These are phyloP conservation scores for Condylura cristata DNA, from an alignment of 2,113 vertebrate genomes.

Conservation along the genomic window DNA sequence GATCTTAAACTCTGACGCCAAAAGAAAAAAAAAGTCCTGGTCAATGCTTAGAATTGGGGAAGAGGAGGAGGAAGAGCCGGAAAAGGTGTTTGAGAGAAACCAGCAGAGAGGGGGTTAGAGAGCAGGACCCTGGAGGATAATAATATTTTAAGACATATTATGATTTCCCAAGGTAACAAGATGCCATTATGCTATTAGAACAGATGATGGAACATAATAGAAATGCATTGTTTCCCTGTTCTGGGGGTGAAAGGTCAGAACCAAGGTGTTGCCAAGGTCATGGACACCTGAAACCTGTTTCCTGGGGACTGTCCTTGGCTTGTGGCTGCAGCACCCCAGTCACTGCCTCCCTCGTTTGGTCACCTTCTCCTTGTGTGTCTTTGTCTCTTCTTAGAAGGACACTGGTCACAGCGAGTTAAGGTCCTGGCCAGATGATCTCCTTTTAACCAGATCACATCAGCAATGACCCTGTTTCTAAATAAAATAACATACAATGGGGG, in stretches of 20 bases:
- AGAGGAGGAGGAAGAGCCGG: neutral
- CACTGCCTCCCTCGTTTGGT: neutral
- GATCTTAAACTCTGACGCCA: neutral
- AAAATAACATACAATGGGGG: too few species aligned
- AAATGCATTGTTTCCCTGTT: neutral
- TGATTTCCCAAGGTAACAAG: neutral
- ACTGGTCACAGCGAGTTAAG: neutral
- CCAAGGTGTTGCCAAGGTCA: neutral
- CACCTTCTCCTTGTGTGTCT: neutral
- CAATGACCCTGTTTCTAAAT: neutral
- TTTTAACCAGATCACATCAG: neutral
- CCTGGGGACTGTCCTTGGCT: too few species aligned
- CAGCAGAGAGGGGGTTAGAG: neutral
- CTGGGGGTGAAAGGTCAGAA: neutral
- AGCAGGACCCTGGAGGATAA: neutral
- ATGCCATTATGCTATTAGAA: neutral
- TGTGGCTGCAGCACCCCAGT: too few species aligned
- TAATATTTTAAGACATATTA: neutral
- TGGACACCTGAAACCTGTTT: neutral
- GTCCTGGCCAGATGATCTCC: neutral
- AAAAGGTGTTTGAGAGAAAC: neutral
- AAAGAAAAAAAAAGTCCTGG: neutral
- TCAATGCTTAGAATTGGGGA: neutral
- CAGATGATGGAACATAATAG: neutral
- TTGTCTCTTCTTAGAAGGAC: neutral